Evolutionary conservation across 2,113 vertebrate species (phyloP).

Genomic region (Apteryx mantelli): DNA sequence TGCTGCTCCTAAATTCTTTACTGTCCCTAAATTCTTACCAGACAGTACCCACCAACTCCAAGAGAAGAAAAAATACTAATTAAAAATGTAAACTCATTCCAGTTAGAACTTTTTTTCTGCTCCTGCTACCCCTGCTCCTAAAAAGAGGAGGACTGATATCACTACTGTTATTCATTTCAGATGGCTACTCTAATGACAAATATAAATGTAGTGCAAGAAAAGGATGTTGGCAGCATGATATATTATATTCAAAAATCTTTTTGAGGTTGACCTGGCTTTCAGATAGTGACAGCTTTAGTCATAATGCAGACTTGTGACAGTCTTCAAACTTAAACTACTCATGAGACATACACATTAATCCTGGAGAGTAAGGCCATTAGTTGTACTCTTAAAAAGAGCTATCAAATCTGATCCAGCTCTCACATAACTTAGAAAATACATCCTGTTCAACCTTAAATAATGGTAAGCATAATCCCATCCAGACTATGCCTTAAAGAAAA

Average conservation of each 20-base stretch:
- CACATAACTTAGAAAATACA: not conserved
- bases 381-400: not conserved
- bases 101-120: not conserved
- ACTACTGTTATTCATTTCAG: not conserved
- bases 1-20: too few species aligned
- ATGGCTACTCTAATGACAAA: not conserved
- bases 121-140: not conserved
- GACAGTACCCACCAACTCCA: not conserved
- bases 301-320: not conserved
- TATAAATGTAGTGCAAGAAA: not conserved
- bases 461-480: not conserved
- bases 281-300: conserved; percentile 5
- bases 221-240: not conserved
- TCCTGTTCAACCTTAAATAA: not conserved
- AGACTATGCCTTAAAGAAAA: not conserved
- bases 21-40: not conserved
- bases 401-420: not conserved
- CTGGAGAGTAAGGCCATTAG: not conserved
- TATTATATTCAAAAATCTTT: not conserved
- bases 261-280: conserved; percentile 4
- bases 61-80: not conserved
- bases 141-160: not conserved
- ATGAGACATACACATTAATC: not conserved
- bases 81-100: not conserved
- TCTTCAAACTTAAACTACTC: conserved; percentile 18